phyloP scores from a whole-genome alignment of 2,888 invertebrate genomes.

The Ommatoiulus sabulosus region DNA sequence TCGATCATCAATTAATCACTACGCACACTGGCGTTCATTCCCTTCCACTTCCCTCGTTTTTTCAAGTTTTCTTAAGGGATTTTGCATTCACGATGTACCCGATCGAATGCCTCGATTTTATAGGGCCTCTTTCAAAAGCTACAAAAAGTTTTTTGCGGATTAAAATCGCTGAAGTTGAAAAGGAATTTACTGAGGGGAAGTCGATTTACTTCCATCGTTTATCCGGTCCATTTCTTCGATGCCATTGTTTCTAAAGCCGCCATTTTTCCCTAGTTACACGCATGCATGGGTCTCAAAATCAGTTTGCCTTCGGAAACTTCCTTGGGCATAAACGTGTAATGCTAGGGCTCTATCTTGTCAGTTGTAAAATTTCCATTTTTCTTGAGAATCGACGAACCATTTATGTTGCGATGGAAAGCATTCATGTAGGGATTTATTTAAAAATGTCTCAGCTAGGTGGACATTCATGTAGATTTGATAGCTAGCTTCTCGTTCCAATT shows the following conservation, averaged over 20 bases:
- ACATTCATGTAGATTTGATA: not conserved
- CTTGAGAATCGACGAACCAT: no score
- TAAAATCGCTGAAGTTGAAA: slow-evolving; percentile 4
- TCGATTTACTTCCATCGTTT: not conserved
- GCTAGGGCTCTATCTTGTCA: not conserved
- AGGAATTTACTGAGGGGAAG: not conserved
- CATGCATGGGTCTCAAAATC: not conserved
- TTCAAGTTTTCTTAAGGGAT: slow-evolving; percentile 45
- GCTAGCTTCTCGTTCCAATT: no score
- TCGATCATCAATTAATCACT: slow-evolving; percentile 58
- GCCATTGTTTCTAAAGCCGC: not conserved
- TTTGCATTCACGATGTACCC: slow-evolving; percentile 1
- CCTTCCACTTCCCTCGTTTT: slow-evolving; percentile 31
- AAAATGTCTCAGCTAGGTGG: not conserved
- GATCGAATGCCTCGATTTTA: not conserved
- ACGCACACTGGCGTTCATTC: slow-evolving; percentile 45
- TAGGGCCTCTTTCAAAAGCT: not conserved
- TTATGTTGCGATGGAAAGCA: not conserved
- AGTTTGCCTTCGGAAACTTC: not conserved
- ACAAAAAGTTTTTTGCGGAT: slow-evolving; percentile 1
- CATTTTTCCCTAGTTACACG: not conserved
- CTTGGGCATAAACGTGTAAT: not conserved
- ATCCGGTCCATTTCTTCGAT: not conserved
- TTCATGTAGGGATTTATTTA: not conserved
- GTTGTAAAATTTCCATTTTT: not conserved